Conservation (phyloP, 2,888 invertebrate genomes). For the Lasioglossum pauxillum region DNA sequence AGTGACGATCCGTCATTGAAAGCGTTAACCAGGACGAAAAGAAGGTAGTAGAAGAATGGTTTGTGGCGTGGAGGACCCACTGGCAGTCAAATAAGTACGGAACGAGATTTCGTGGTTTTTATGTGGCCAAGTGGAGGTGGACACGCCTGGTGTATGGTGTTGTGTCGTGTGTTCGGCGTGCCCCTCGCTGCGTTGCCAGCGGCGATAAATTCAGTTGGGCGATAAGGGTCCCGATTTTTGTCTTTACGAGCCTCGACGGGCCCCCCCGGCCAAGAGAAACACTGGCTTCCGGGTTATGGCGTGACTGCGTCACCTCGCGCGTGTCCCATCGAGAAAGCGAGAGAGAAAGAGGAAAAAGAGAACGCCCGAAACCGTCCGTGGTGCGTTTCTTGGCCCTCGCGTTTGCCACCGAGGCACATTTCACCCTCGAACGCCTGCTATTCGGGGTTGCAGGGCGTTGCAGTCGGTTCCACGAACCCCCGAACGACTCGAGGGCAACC, state of each 20-base stretch:
- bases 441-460: constrained; percentile 21
- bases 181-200: constrained; percentile 3
- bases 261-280: constrained; percentile 63
- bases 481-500: constrained; percentile 1
- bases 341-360: background rate
- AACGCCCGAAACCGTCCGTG: constrained; percentile 19
- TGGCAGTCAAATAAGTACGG: background rate
- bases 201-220: constrained; percentile 77
- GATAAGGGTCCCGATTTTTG: constrained; percentile 80
- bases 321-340: background rate
- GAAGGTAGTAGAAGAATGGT: background rate
- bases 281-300: constrained; percentile 72
- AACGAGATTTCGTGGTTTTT: background rate
- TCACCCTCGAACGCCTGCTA: constrained; percentile 60
- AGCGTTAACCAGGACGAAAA: background rate
- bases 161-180: constrained; percentile 27
- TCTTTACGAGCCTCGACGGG: constrained; percentile 77
- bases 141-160: background rate
- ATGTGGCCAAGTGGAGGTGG: background rate
- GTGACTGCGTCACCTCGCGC: constrained; percentile 67
- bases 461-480: background rate
- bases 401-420: constrained; percentile 67
- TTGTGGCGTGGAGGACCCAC: background rate
- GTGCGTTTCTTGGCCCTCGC: constrained; percentile 29
- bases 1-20: background rate